Evolutionary conservation across 2,113 vertebrate species (phyloP), one percentile per base, ranked within the genome.

Genomic region (Odocoileus hemionus): DNA sequence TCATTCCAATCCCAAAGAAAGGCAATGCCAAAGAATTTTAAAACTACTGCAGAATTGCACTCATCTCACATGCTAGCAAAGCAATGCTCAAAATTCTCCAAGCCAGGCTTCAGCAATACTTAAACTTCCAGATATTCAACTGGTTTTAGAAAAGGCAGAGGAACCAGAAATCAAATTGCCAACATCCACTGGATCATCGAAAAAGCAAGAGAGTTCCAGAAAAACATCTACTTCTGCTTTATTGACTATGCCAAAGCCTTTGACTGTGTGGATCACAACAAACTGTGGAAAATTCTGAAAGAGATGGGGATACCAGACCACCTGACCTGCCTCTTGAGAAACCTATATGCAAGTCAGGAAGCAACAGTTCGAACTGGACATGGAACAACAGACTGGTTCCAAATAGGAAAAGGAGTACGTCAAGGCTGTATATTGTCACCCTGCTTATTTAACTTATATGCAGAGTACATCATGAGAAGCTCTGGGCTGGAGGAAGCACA

Each of bases 331-430:
- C 61, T 64, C 61, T 64, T 64, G 7, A 64, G 33, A 64, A 17
- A 64, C 3, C 15, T 64, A 1, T 17, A n/a, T n/a, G 33, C 61
- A 67, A 7, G 7, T 67, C 61, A 19, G 4, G 16, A 67, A 67
- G 16, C 33, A n/a, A 67, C 4, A 67, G 33, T n/a, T 67, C n/a
- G 33, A 67, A n/a, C 61, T 67, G 4, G 8, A 67, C 33, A 67
- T n/a, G 61, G 16, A n/a, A 67, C 61, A n/a, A n/a, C 3, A 67
- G 33, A 67, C 33, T n/a, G 16, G 61, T n/a, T 67, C 61, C 61
- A 10, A 67, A 67, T 19, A 0, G 3, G 61, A 0, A 67, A 67
- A 67, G 61, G 33, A n/a, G 33, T n/a, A n/a, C 0, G 1, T 67
- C 3, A 67, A 67, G 33, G 61, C 61, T 67, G 16, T 67, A 67